Evolutionary conservation across 2,113 vertebrate genomes (phyloP), one percentile per base, ranked within the genome.

Genomic region (Xerus inauris): DNA sequence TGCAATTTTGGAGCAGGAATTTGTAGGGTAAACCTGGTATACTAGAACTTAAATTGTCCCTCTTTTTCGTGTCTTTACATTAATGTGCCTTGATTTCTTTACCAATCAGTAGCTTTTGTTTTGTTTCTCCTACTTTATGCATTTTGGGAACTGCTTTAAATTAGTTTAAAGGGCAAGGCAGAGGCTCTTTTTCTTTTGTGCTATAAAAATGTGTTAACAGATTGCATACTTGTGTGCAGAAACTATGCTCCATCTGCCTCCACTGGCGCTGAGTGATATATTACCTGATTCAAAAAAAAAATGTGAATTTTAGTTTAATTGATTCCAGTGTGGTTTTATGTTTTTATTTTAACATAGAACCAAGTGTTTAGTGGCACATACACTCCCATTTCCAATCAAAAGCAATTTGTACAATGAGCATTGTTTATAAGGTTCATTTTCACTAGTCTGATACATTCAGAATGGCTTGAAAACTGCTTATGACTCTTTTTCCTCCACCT

Each of bases 141-240:
- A 45, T 64, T 92, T 94, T 73, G 12, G 82, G 87, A 96, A 32
- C 4, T 85, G 40, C 47, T 86, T 86, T 91, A 89, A 42, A 75
- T 96, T 91, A 80, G 30, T 71, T 88, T 76, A 89, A 49, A 82
- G 45, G 82, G 71, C 54, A 59, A 81, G 38, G 26, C 3, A 75
- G 20, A 64, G 47, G 57, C 26, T 57, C 49, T 13, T 88, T 47
- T 59, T 72, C 62, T 64, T 57, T 30, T 9, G 54, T 92, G 59
- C 69, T 83, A 86, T 64, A 77, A 96, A 88, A 87, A 22, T 1
- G n/a, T 96, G 84, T 92, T 54, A 93, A 59, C 51, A 89, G 67
- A 92, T 62, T 96, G 90, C 8, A 17, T 72, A 85, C 64, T 93
- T 88, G 57, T 77, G 14, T 96, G 12, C 24, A 82, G 30, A 91